Percentiles rank a stretch among this genome's conserved stretches.
Conservation (phyloP, 1,140 invertebrate genomes). For the Eupeodes corollae region DNA sequence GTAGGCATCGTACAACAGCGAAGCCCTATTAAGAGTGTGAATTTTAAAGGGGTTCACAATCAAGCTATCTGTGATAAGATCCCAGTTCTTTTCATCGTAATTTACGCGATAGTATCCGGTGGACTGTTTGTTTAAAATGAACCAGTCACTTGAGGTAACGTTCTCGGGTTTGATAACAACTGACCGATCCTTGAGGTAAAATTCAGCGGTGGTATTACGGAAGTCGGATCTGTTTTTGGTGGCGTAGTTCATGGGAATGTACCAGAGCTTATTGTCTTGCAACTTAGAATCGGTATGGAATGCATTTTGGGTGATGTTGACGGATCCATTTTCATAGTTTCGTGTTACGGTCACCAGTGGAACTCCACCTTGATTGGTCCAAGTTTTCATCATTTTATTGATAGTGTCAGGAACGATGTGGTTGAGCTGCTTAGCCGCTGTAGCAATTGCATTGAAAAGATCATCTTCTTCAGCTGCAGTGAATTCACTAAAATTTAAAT, state of each 20-base stretch:
- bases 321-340: slow-evolving; percentile 31
- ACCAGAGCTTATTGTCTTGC: slow-evolving; percentile 12
- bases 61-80: slow-evolving; percentile 39
- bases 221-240: slow-evolving; percentile 37
- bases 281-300: slow-evolving; percentile 21
- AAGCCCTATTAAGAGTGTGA: slow-evolving; percentile 58
- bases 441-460: slow-evolving; percentile 52
- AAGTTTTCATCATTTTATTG: slow-evolving; percentile 47
- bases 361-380: slow-evolving; percentile 56
- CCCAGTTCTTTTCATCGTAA: slow-evolving; percentile 48
- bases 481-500: slow-evolving; percentile 23
- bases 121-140: slow-evolving; percentile 49
- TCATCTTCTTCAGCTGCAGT: slow-evolving; percentile 48
- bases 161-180: not conserved
- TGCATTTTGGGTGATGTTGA: slow-evolving; percentile 37
- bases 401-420: slow-evolving; percentile 17
- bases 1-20: slow-evolving; percentile 64
- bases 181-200: slow-evolving; percentile 10
- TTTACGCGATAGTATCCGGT: slow-evolving; percentile 52
- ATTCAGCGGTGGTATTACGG: slow-evolving; percentile 33
- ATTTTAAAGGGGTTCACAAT: slow-evolving; percentile 41
- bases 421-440: slow-evolving; percentile 37
- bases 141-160: slow-evolving; percentile 37
- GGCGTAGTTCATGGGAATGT: slow-evolving; percentile 23
- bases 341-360: slow-evolving; percentile 49